Base-by-base conservation (phyloP, 2,113 vertebrate genomes). In the Oreochromis aureus region DNA sequence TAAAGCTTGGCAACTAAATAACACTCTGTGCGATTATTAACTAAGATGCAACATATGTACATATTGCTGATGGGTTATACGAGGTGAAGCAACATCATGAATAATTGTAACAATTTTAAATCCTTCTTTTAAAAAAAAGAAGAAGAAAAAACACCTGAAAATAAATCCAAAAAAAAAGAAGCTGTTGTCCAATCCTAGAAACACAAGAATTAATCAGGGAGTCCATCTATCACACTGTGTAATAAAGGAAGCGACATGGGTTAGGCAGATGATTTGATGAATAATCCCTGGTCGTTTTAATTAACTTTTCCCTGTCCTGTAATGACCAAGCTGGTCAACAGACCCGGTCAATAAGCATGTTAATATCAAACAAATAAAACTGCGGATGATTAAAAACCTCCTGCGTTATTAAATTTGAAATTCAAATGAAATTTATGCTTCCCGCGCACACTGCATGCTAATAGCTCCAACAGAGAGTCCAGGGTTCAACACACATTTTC, bases 331-430 rank as follows among this genome's bases (percentile, higher is more conserved):
- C 98, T 98, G 98, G 98, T 99, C 98, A 99, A 98, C 98, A 98
- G 97, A 98, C 96, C 97, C 97, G 98, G 98, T 99, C 98, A 99
- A 99, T 99, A 98, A 99, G 98, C 98, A 98, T 99, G 98, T 99
- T 99, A 99, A 99, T 99, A 99, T 98, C 98, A 99, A 98, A 98
- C 98, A 99, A 99, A 98, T 99, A 99, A 99, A 99, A 99, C 97
- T 97, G 97, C 96, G 96, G 97, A 98, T 99, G 98, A 99, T 99
- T 99, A 99, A 99, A 99, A 99, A 99, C 98, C 98, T 98, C 98
- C 98, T 96, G 98, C 97, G 98, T 99, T 99, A 99, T 99, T 99
- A 99, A 99, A 99, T 99, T 99, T 99, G 98, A 99, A 99, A 99
- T 99, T 99, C 98, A 99, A 99, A 99, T 99, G 97, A 99, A 99